phyloP scores from a whole-genome alignment of 1,140 invertebrate species.

The Lordiphosa stackelbergi region DNA sequence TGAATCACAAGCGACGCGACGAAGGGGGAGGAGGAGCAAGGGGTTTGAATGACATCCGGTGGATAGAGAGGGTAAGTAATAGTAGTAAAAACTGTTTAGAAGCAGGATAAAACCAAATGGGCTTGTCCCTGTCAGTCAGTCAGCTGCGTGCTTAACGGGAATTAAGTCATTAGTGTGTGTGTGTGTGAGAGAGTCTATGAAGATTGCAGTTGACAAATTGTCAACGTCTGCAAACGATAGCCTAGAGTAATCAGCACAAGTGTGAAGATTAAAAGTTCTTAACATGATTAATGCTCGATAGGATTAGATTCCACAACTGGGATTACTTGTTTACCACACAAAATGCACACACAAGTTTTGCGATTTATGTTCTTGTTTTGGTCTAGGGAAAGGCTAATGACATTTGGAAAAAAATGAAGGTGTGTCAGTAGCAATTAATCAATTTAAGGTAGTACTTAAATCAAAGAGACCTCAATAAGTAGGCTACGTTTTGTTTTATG shows the following conservation, averaged over 20 bases:
- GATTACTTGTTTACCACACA: not conserved
- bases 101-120: conserved; percentile 8
- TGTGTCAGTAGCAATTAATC: no score
- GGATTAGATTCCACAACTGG: not conserved
- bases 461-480: conserved; percentile 47
- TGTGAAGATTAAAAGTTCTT: conserved; percentile 64
- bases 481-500: conserved; percentile 40
- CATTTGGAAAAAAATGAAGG: conserved; percentile 56
- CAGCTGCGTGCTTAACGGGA: conserved; percentile 57
- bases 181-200: conserved; percentile 59
- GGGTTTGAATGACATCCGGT: conserved; percentile 56
- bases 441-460: no score
- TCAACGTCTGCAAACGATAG: conserved; percentile 32
- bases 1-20: conserved; percentile 48
- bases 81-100: conserved; percentile 46
- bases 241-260: conserved; percentile 55
- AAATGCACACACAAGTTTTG: conserved; percentile 33
- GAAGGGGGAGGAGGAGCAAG: not conserved
- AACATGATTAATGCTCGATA: conserved; percentile 56
- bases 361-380: conserved; percentile 29
- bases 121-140: conserved; percentile 11
- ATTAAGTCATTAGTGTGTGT: conserved; percentile 62
- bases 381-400: conserved; percentile 57
- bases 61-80: conserved; percentile 11
- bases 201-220: conserved; percentile 69